Conservation (phyloP, 1,140 invertebrate genomes). For the Stenopsyche tienmushanensis region DNA sequence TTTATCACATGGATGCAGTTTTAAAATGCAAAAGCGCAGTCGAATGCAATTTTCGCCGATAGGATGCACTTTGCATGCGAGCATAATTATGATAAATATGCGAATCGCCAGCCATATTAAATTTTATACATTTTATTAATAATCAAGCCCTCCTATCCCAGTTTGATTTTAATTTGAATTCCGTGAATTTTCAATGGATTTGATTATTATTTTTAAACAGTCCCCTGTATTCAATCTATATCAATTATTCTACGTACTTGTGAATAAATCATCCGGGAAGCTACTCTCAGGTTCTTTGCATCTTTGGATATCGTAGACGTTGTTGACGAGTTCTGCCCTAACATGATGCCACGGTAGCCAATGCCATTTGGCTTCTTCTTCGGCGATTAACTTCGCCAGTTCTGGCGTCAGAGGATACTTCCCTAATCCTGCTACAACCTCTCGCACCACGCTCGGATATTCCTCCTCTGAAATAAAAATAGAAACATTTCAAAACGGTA, state of each 20-base stretch:
- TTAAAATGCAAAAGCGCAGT: background rate
- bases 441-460: too few relatives aligned
- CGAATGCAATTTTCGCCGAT: background rate
- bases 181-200: background rate
- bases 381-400: background rate
- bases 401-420: background rate
- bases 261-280: conserved; percentile 22
- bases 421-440: too few relatives aligned
- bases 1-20: background rate
- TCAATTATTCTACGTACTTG: conserved; percentile 4
- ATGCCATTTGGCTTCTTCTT: conserved; percentile 12
- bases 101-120: background rate
- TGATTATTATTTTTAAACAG: background rate
- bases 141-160: background rate
- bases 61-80: background rate
- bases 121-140: background rate
- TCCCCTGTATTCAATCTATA: background rate
- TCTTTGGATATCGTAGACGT: background rate
- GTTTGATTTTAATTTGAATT: background rate
- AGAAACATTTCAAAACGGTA: too few relatives aligned
- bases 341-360: conserved; percentile 18
- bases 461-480: too few relatives aligned
- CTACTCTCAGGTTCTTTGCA: background rate
- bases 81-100: background rate
- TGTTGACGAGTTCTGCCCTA: background rate